Evolutionary conservation across 2,797 vertebrate species (phyloP).

Genomic region (Anabas testudineus): DNA sequence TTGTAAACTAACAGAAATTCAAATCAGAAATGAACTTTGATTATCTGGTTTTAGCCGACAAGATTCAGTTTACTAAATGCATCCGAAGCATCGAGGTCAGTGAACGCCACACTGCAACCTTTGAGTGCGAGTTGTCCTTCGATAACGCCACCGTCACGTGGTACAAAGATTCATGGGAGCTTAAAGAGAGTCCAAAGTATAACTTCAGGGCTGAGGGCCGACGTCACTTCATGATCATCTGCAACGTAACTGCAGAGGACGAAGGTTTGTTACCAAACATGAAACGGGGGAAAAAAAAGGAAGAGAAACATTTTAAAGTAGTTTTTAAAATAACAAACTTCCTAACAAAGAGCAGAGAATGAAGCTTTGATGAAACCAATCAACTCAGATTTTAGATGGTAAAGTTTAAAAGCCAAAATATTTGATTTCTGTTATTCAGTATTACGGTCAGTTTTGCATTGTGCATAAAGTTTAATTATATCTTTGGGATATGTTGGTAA

Average conservation of each 20-base stretch:
- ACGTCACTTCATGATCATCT: constrained; percentile 95
- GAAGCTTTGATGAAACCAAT: too few species aligned
- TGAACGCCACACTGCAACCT: constrained; percentile 91
- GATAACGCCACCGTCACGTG: constrained; percentile 91
- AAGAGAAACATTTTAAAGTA: too few species aligned
- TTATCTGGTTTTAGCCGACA: constrained; percentile 87
- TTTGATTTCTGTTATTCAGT: too few species aligned
- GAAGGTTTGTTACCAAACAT: constrained; percentile 87
- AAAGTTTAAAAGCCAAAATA: too few species aligned
- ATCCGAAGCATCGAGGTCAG: constrained; percentile 94
- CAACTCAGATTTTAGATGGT: too few species aligned
- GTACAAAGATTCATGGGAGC: constrained; percentile 93
- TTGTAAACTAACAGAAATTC: background rate
- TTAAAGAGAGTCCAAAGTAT: constrained; percentile 92
- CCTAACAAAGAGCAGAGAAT: too few species aligned
- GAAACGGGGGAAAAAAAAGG: background rate
- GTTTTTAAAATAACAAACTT: too few species aligned
- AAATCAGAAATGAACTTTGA: constrained; percentile 36
- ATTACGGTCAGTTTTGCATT: too few species aligned
- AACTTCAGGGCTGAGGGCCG: constrained; percentile 92
- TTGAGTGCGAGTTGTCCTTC: constrained; percentile 95
- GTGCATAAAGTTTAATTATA: too few species aligned
- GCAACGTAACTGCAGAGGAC: constrained; percentile 92
- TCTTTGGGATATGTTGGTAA: too few species aligned
- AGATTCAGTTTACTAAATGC: constrained; percentile 94